Conservation (phyloP, 2,797 vertebrate genomes). For the Sebastolobus altivelis region DNA sequence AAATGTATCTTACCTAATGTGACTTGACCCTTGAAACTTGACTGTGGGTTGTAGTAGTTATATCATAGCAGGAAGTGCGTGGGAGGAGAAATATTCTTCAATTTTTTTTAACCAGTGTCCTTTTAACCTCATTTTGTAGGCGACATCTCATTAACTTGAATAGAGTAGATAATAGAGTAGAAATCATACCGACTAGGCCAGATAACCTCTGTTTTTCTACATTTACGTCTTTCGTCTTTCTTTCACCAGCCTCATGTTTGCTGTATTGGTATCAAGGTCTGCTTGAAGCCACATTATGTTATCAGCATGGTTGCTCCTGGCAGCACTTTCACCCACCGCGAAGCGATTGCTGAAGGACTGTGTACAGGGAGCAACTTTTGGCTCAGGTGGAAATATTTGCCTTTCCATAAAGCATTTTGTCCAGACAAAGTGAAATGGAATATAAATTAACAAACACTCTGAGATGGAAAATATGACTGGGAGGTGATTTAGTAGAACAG, state of each 20-base stretch:
- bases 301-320: conserved; percentile 51
- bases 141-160: conserved; percentile 22
- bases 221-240: conserved; percentile 17
- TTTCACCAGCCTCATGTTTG: conserved; percentile 30
- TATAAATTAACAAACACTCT: conserved; percentile 61
- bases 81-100: neutral
- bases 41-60: neutral
- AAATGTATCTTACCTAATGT: neutral
- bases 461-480: conserved; percentile 50
- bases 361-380: conserved; percentile 47
- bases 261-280: conserved; percentile 27
- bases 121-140: conserved; percentile 17
- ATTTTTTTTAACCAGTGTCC: neutral
- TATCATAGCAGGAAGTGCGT: neutral
- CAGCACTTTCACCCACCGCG: conserved; percentile 36
- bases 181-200: neutral
- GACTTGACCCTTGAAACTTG: neutral
- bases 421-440: conserved; percentile 61
- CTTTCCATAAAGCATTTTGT: conserved; percentile 69
- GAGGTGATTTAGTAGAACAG: conserved; percentile 63
- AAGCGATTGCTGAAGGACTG: conserved; percentile 48
- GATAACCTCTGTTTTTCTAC: conserved; percentile 21
- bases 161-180: neutral
- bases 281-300: conserved; percentile 59
- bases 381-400: conserved; percentile 41